Evolutionary conservation across 2,888 invertebrate species (phyloP).

Genomic region (Mactromeris polynyma): DNA sequence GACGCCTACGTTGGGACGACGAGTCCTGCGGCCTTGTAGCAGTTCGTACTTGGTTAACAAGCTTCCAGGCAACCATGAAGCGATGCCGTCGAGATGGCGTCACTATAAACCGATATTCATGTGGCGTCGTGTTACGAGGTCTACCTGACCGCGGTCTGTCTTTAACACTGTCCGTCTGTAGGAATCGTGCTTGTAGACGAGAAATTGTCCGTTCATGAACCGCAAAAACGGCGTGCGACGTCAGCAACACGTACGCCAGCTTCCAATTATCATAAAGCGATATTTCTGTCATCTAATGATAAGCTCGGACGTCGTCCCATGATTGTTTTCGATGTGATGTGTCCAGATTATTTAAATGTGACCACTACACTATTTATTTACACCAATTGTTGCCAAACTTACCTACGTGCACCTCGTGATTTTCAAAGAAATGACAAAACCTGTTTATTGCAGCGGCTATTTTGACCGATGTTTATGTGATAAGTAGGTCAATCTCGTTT

Average conservation of each 20-base stretch:
- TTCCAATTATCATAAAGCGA: constrained; percentile 23
- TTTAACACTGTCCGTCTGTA: constrained; percentile 8
- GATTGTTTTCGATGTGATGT: background rate
- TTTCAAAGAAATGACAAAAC: too few relatives aligned
- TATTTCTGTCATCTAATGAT: constrained; percentile 24
- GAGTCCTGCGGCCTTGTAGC: background rate
- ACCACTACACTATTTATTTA: too few relatives aligned
- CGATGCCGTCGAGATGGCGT: too few relatives aligned
- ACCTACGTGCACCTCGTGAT: too few relatives aligned
- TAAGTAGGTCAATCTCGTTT: too few relatives aligned
- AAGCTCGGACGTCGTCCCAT: constrained; percentile 43
- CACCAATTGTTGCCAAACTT: too few relatives aligned
- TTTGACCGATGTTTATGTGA: too few relatives aligned
- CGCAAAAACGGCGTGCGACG: constrained; percentile 30
- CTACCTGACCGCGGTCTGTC: constrained; percentile 43
- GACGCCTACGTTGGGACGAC: background rate
- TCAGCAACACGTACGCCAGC: constrained; percentile 6
- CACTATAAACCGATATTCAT: constrained; percentile 32
- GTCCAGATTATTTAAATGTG: too few relatives aligned
- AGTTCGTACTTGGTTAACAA: background rate
- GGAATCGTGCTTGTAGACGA: constrained; percentile 16
- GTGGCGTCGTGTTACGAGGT: constrained; percentile 18
- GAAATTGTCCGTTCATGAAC: constrained; percentile 20
- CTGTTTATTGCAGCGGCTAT: too few relatives aligned
- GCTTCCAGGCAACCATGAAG: background rate